phyloP scores from a whole-genome alignment of 2,113 vertebrate genomes.

The Mellivora capensis region DNA sequence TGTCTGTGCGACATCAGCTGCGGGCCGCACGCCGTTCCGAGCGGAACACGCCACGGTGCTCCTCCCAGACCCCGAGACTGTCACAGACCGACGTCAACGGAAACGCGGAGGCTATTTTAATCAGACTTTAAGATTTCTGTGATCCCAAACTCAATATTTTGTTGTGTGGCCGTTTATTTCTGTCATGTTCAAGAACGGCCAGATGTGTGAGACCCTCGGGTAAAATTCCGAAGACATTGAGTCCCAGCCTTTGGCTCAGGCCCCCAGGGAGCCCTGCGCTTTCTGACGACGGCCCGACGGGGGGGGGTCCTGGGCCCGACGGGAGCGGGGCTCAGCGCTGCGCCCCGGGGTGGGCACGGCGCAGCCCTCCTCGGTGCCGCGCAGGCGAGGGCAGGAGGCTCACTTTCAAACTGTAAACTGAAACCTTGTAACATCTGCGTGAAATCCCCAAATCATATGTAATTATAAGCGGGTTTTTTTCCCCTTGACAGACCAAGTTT shows the following conservation, averaged over 20 bases:
- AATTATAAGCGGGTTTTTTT: neutral
- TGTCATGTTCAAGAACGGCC: neutral
- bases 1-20: neutral
- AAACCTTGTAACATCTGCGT: neutral
- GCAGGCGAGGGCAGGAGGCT: neutral
- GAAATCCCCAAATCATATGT: neutral
- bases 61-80: neutral
- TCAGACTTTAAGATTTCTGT: too few relatives aligned
- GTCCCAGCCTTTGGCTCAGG: too few relatives aligned
- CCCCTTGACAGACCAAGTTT: neutral
- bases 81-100: too few relatives aligned
- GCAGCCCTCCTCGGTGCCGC: too few relatives aligned
- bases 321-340: accelerated
- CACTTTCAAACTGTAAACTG: neutral
- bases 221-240: neutral
- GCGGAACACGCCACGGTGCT: too few relatives aligned
- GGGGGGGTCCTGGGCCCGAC: neutral
- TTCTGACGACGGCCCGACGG: too few relatives aligned
- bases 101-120: too few relatives aligned
- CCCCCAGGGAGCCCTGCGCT: neutral
- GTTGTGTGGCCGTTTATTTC: neutral
- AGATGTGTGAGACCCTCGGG: neutral
- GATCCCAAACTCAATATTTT: neutral
- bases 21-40: accelerated
- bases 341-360: neutral